Conservation (phyloP, 2,113 vertebrate genomes). For the Peromyscus polionotus region DNA sequence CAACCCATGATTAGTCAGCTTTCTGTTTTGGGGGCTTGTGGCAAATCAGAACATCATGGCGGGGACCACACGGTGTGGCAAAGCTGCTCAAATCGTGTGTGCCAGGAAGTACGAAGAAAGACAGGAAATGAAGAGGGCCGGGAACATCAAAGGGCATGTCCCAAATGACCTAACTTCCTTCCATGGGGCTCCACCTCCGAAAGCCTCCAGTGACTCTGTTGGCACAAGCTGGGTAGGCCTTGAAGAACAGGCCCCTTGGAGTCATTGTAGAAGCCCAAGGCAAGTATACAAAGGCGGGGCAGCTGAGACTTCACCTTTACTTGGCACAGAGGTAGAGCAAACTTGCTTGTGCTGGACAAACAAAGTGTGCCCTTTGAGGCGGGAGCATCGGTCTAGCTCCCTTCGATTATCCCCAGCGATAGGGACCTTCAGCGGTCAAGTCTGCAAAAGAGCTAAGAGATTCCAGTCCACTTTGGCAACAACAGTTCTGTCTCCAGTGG, state of each 20-base stretch:
- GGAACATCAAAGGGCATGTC: not conserved
- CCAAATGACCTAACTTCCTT: too few species aligned
- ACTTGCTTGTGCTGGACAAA: too few species aligned
- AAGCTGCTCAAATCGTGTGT: not conserved
- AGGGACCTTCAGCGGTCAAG: not conserved
- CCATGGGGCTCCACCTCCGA: not conserved
- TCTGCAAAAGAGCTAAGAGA: not conserved
- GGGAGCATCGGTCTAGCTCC: too few species aligned
- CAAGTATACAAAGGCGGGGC: too few species aligned
- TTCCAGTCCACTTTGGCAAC: not conserved
- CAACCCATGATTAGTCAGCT: too few species aligned
- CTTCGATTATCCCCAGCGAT: not conserved
- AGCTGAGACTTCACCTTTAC: not conserved
- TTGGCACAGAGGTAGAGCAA: not conserved
- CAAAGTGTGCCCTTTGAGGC: accelerated
- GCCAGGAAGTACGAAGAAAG: not conserved
- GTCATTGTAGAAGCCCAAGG: not conserved
- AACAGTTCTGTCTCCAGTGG: not conserved
- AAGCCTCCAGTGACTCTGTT: not conserved
- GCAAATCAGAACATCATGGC: not conserved
- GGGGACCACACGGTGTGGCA: not conserved
- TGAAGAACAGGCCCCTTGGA: too few species aligned
- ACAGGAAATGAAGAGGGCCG: not conserved
- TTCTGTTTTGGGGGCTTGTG: not conserved
- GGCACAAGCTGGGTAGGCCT: not conserved